phyloP scores from a whole-genome alignment of 2,797 vertebrate genomes.

The Girardinus metallicus region DNA sequence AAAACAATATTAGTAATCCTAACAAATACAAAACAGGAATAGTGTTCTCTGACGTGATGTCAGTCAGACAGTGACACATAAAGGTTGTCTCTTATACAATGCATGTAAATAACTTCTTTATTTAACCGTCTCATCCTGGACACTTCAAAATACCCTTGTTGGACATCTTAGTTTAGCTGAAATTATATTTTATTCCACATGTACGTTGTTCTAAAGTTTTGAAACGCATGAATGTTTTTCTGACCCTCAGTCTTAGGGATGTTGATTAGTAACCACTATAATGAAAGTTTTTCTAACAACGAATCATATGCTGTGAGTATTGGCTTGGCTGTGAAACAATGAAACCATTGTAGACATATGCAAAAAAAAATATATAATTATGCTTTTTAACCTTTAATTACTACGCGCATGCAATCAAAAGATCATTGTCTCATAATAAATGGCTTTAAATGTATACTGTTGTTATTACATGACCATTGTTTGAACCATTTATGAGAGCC shows the following conservation, averaged over 20 bases:
- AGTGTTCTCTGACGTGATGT: background rate
- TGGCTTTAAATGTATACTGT: background rate
- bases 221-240: background rate
- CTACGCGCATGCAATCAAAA: background rate
- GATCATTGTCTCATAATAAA: background rate
- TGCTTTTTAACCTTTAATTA: background rate
- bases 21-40: background rate
- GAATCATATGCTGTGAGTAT: background rate
- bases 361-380: background rate
- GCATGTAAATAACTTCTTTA: background rate
- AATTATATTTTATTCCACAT: background rate
- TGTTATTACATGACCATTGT: background rate
- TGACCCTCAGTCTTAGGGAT: background rate
- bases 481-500: slow-evolving; percentile 5
- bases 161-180: background rate
- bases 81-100: background rate
- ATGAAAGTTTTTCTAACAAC: background rate
- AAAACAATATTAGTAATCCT: background rate
- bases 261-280: background rate
- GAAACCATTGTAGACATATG: background rate
- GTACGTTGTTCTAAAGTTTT: background rate
- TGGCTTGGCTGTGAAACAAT: background rate
- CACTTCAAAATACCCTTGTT: background rate
- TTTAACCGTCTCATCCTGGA: background rate
- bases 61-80: background rate